phyloP scores from a whole-genome alignment of 2,888 invertebrate genomes.

The Volucella inanis region DNA sequence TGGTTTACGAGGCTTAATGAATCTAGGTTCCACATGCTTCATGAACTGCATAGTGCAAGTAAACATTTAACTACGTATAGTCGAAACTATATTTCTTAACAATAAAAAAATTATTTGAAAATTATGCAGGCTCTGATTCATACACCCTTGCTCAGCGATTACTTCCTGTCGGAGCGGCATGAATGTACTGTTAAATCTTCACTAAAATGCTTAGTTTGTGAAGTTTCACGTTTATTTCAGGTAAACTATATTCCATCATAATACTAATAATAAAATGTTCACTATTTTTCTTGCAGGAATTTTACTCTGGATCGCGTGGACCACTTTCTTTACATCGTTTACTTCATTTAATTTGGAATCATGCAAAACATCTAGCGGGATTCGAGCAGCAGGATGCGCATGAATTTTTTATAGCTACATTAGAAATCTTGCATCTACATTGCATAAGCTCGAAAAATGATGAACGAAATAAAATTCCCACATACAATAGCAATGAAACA shows the following conservation, averaged over 20 bases:
- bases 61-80: constrained; percentile 50
- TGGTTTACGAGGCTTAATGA: constrained; percentile 96
- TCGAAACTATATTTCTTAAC: not conserved
- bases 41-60: constrained; percentile 98
- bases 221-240: constrained; percentile 97
- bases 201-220: constrained; percentile 95
- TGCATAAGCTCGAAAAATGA: constrained; percentile 84
- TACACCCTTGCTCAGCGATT: constrained; percentile 96
- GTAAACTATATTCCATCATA: constrained; percentile 83
- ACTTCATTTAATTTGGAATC: constrained; percentile 97
- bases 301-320: constrained; percentile 94
- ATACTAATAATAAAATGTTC: not conserved
- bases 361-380: constrained; percentile 95
- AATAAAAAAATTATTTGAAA: not conserved
- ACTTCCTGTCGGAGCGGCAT: constrained; percentile 96
- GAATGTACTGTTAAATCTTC: constrained; percentile 87
- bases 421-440: constrained; percentile 95
- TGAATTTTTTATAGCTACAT: constrained; percentile 98
- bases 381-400: constrained; percentile 99
- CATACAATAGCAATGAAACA: constrained; percentile 49
- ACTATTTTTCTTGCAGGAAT: constrained; percentile 86
- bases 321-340: constrained; percentile 95
- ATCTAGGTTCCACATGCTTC: constrained; percentile 98
- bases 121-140: constrained; percentile 91
- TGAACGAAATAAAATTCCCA: constrained; percentile 77